These are phyloP conservation scores for Xenopus laevis DNA, from an alignment of 2,113 vertebrate genomes.

Conservation along the genomic window DNA sequence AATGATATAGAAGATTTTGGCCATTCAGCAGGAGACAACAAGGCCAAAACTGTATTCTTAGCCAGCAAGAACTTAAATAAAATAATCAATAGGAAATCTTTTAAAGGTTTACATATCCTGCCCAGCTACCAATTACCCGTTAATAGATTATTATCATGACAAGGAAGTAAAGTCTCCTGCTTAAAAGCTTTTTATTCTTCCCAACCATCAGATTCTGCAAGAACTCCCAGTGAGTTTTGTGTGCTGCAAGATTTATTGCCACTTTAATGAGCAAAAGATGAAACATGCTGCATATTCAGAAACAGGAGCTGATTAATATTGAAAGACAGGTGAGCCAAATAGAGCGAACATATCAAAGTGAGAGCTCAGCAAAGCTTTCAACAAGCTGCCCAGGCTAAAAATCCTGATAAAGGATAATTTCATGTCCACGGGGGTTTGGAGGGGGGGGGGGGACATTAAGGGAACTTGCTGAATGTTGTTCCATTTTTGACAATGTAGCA, in stretches of 20 bases:
- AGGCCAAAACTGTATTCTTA: no score
- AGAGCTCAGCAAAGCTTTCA: conserved; percentile 23
- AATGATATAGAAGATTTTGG: no score
- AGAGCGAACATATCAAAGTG: conserved; percentile 24
- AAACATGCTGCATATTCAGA: neutral
- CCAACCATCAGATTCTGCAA: neutral
- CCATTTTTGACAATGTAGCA: neutral
- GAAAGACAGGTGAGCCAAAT: conserved; percentile 33
- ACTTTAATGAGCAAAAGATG: neutral
- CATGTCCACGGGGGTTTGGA: conserved; percentile 10
- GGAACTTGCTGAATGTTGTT: conserved; percentile 21
- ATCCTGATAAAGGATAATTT: conserved; percentile 35
- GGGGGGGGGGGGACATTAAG: neutral
- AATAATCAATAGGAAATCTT: no score
- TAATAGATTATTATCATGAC: no score
- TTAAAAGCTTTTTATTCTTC: no score
- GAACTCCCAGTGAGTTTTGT: neutral
- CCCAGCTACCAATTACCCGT: no score
- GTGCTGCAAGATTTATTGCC: neutral
- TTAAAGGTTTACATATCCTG: no score
- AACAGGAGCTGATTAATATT: conserved; percentile 31
- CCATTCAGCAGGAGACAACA: no score
- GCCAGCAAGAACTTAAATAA: no score
- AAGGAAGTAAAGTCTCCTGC: no score
- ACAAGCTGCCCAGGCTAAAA: conserved; percentile 4